Evolutionary conservation across 2,113 vertebrate species (phyloP).

Genomic region (Solea solea): DNA sequence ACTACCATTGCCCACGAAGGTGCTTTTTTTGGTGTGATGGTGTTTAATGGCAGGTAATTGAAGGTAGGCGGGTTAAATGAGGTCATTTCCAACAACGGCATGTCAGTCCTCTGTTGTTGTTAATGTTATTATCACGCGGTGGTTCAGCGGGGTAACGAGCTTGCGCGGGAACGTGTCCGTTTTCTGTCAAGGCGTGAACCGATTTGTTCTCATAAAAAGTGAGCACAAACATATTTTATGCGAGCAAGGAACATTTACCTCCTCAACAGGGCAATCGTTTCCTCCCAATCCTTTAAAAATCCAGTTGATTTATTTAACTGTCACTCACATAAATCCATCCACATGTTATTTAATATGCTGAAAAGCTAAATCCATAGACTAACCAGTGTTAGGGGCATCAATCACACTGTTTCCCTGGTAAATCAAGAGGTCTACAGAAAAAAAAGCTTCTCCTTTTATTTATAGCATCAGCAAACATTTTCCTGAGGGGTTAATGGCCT

Average conservation of each 20-base stretch:
- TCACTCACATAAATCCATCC: no score
- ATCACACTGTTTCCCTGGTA: no score
- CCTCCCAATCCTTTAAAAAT: not conserved
- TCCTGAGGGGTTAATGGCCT: no score
- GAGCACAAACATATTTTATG: no score
- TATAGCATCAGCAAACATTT: no score
- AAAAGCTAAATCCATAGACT: no score
- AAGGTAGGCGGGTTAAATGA: slow-evolving; percentile 38
- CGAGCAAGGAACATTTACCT: no score
- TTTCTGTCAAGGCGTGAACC: slow-evolving; percentile 8
- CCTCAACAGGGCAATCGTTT: no score
- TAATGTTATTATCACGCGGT: slow-evolving; percentile 27
- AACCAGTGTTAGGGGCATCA: no score
- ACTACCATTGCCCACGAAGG: slow-evolving; percentile 36
- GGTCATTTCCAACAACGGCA: slow-evolving; percentile 3
- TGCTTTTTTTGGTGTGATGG: slow-evolving; percentile 49
- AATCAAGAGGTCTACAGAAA: no score
- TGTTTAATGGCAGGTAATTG: slow-evolving; percentile 66
- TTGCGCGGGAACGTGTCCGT: slow-evolving; percentile 9
- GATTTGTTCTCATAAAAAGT: slow-evolving; percentile 14
- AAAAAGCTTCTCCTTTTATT: no score
- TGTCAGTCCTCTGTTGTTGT: slow-evolving; percentile 17
- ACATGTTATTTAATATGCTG: no score
- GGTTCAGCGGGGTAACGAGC: slow-evolving; percentile 21
- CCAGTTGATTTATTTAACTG: not conserved